Evolutionary conservation across 2,797 vertebrate genomes (phyloP), one percentile per base, ranked within the genome.

Genomic region (Nothura maculosa): DNA sequence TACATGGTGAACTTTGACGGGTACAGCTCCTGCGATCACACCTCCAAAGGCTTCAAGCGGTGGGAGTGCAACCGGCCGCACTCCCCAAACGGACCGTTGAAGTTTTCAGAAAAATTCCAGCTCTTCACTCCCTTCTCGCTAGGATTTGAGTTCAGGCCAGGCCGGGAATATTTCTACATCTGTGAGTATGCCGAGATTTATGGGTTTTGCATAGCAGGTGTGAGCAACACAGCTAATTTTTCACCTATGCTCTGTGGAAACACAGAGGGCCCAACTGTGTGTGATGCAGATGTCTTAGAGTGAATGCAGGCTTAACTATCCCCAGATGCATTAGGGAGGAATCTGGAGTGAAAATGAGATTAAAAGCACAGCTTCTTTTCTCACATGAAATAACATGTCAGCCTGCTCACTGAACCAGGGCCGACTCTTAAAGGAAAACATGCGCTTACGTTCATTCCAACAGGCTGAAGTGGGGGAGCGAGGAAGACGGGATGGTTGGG

Each of bases 1-100:
- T 99, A 99, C 98, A 99, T 99, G 99, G 99, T 99, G 91, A 99
- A 99, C 98, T 99, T 99, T 84, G 99, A 99, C 81, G 99, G 99
- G 97, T 99, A 99, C 98, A 99, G 98, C 97, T 98, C 99, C 40
- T 99, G 99, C 6, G 99, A 99, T 97, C 99, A 99, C 93, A 99
- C 99, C 47, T 98, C 99, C 97, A 99, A 99, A 97, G 99, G 99
- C 50, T 99, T 99, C 98, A 99, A 99, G 95, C 98, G 99, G 94
- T 99, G 99, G 99, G 99, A 99, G 96, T 99, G 99, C 96, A 99
- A 99, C 98, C 98, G 99, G 63, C 99, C 99, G 2, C 98, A 99
- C 96, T 99, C 99, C 32, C 98, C 99, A 2, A 99, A 99, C 11
- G 99, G 99, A 86, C 99, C 99, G 0, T 98, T 99, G 97, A 99